Evolutionary conservation across 2,888 invertebrate species (phyloP).

Genomic region (Prosapia bicincta): DNA sequence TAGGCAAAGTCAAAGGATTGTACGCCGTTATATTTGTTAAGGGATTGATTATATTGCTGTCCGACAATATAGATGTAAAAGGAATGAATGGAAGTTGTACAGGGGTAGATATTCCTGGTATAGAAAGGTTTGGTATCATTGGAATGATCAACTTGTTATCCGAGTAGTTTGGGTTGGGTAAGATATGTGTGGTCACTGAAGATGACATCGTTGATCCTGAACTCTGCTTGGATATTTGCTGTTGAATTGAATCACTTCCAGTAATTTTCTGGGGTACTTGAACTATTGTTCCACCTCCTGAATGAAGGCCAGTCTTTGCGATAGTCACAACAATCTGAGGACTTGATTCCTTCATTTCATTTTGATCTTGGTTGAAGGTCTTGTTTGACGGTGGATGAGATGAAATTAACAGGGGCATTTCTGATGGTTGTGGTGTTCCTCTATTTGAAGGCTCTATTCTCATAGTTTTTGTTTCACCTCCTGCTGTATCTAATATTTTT

Average conservation of each 20-base stretch:
- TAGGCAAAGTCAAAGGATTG: conserved; percentile 36
- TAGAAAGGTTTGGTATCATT: conserved; percentile 54
- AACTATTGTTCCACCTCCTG: conserved; percentile 67
- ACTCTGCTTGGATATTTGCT: conserved; percentile 3
- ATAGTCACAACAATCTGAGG: conserved; percentile 61
- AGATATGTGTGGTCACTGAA: conserved; percentile 6
- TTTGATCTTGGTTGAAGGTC: conserved; percentile 53
- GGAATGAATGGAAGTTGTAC: conserved; percentile 40
- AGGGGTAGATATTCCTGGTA: conserved; percentile 47
- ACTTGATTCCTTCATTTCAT: conserved; percentile 45
- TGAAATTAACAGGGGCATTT: conserved; percentile 37
- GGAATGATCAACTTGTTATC: conserved; percentile 57
- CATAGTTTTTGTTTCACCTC: conserved; percentile 65
- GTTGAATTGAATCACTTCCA: conserved; percentile 15
- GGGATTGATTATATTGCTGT: conserved; percentile 33
- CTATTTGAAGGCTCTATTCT: conserved; percentile 62
- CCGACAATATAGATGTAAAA: conserved; percentile 37
- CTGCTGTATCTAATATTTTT: conserved; percentile 62
- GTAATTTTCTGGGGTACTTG: conserved; percentile 42
- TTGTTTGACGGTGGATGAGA: conserved; percentile 31
- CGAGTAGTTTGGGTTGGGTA: conserved; percentile 38
- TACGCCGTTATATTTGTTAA: conserved; percentile 34
- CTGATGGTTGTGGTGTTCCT: conserved; percentile 50
- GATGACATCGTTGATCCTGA: conserved; percentile 6
- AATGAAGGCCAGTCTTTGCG: conserved; percentile 68